Conservation (phyloP, 2,113 vertebrate genomes). For the Oophaga pumilio region DNA sequence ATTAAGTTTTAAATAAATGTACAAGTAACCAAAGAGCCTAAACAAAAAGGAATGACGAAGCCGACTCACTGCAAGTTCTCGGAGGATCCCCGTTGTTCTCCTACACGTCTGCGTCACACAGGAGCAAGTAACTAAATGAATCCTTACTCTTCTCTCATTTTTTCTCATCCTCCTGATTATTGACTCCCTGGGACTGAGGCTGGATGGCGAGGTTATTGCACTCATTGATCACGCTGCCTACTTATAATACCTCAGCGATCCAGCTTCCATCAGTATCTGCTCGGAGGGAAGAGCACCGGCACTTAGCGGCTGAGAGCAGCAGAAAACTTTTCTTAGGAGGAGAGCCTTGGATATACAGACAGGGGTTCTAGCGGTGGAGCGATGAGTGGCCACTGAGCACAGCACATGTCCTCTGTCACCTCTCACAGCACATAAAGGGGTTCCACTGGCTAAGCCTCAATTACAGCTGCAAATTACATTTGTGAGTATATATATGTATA, state of each 20-base stretch:
- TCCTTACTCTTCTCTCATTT: background rate
- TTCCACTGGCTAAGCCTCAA: conserved; percentile 1
- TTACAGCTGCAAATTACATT: conserved; percentile 10
- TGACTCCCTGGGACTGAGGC: background rate
- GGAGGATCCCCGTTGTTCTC: background rate
- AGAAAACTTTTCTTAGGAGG: background rate
- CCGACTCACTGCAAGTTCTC: background rate
- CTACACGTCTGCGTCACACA: background rate
- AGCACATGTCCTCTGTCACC: background rate
- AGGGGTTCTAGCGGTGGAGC: background rate
- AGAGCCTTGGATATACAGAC: background rate
- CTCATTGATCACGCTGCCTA: conserved; percentile 50
- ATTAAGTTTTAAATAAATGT: background rate
- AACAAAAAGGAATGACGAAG: background rate
- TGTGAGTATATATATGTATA: background rate
- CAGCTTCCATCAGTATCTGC: background rate
- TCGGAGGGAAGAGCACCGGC: background rate
- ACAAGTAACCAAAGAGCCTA: background rate
- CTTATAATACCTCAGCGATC: conserved; percentile 2
- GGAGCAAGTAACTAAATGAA: background rate
- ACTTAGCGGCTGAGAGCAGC: conserved; percentile 4
- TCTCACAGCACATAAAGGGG: conserved; percentile 6
- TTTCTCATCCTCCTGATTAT: conserved; percentile 18
- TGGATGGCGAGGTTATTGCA: conserved; percentile 36
- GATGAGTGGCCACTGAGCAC: background rate